These are phyloP conservation scores for Pachyramphus minor DNA, from an alignment of 2,113 vertebrate genomes.

Conservation along the genomic window DNA sequence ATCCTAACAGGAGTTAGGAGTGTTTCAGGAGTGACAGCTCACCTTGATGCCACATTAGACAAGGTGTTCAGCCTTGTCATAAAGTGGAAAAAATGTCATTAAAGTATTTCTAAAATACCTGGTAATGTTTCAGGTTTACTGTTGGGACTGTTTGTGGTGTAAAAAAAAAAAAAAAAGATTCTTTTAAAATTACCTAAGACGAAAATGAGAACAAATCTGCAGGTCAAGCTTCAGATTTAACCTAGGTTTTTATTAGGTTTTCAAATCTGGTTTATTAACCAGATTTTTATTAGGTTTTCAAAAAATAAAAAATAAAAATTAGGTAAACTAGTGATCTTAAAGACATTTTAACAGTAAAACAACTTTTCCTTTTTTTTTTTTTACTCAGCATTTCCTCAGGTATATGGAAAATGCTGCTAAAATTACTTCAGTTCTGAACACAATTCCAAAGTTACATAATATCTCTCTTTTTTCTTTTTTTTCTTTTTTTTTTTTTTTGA, in stretches of 20 bases:
- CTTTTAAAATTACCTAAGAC: background rate
- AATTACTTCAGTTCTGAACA: background rate
- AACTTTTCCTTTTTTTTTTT: background rate
- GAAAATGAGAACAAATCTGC: background rate
- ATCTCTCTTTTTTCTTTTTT: no score
- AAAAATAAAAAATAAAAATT: background rate
- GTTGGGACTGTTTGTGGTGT: background rate
- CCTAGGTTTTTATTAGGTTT: background rate
- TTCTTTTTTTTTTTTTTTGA: background rate
- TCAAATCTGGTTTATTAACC: no score
- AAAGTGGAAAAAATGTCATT: background rate
- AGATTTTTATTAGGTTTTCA: background rate
- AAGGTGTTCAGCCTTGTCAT: background rate
- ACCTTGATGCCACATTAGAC: accelerated
- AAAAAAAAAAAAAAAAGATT: background rate
- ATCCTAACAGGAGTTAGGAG: no score
- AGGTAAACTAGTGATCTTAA: background rate
- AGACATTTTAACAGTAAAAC: background rate
- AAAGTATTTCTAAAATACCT: background rate
- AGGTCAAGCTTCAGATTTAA: background rate
- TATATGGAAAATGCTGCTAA: background rate
- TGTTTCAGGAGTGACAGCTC: background rate
- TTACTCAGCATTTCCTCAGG: background rate
- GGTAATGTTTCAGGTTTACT: background rate
- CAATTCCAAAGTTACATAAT: background rate